Conservation (phyloP, 2,113 vertebrate species). For the Rhynchomys soricoides region DNA sequence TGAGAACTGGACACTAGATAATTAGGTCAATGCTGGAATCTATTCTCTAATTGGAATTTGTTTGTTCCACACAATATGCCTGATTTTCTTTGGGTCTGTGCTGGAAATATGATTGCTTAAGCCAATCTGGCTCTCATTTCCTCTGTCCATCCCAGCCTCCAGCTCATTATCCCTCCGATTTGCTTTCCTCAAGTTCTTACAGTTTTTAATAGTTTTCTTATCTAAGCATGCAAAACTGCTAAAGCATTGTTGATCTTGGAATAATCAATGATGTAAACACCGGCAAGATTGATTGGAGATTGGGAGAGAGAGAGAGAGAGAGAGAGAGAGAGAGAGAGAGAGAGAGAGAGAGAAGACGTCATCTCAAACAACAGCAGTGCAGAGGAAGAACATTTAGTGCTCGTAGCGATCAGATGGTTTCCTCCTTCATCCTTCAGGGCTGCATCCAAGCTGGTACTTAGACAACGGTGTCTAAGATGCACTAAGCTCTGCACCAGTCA, state of each 20-base stretch:
- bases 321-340: slow-evolving; percentile 5
- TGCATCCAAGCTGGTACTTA: not conserved
- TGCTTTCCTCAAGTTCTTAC: slow-evolving; percentile 37
- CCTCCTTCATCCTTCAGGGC: not conserved
- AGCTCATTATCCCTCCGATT: slow-evolving; percentile 44
- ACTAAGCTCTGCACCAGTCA: not conserved
- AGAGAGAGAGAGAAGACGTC: not conserved
- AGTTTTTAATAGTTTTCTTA: slow-evolving; percentile 49
- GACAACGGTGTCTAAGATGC: not conserved
- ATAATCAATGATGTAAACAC: not conserved
- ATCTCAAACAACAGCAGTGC: not conserved
- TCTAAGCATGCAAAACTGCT: slow-evolving; percentile 40
- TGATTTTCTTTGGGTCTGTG: slow-evolving; percentile 67
- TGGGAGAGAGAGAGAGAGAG: not conserved
- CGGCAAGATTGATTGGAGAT: not conserved
- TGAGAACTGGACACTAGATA: slow-evolving; percentile 64
- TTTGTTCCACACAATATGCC: slow-evolving; percentile 65
- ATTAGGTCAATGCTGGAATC: slow-evolving; percentile 68
- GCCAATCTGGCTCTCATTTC: slow-evolving; percentile 52
- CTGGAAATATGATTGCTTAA: slow-evolving; percentile 32
- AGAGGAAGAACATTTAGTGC: not conserved
- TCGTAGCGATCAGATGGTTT: not conserved
- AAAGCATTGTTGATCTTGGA: slow-evolving; percentile 12
- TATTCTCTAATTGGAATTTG: slow-evolving; percentile 64
- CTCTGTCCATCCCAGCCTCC: slow-evolving; percentile 19